Conservation (phyloP, 92 coral and sea anemone genomes). For the Heteractis magnifica region DNA sequence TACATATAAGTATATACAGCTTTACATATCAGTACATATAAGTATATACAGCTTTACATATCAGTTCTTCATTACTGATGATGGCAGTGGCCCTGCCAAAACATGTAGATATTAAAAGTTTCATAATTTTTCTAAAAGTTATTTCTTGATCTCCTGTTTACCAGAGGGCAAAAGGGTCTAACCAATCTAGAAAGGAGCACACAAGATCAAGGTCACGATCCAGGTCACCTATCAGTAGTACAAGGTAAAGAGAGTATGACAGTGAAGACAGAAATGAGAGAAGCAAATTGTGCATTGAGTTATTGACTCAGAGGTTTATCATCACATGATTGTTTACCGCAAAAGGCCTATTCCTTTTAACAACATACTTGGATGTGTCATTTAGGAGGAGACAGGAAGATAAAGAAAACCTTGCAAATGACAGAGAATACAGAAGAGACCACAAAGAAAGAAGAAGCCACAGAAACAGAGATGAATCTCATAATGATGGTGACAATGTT, state of each 20-base stretch:
- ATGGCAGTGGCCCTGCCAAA: neutral
- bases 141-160: neutral
- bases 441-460: constrained; percentile 23
- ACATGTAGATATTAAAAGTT: neutral
- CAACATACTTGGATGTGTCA: neutral
- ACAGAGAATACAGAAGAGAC: constrained; percentile 32
- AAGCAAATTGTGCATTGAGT: neutral
- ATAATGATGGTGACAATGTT: constrained; percentile 13
- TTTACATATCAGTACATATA: too few relatives aligned
- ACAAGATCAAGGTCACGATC: constrained; percentile 74
- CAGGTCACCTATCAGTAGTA: constrained; percentile 48
- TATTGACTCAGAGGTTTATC: too few relatives aligned
- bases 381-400: constrained; percentile 37
- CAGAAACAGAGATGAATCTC: constrained; percentile 3
- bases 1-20: too few relatives aligned
- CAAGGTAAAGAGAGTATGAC: constrained; percentile 31
- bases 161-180: constrained; percentile 27
- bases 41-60: too few relatives aligned
- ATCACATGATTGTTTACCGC: too few relatives aligned
- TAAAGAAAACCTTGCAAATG: constrained; percentile 31
- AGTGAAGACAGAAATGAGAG: too few relatives aligned
- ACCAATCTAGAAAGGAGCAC: constrained; percentile 10
- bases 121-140: neutral
- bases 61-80: too few relatives aligned
- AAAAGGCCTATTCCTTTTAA: neutral